A percentile compares a stretch with the other conserved stretches of the same genome.
These are phyloP conservation scores for Thamnophis sirtalis DNA, from an alignment of 2,113 vertebrate genomes.

Conservation along the genomic window DNA sequence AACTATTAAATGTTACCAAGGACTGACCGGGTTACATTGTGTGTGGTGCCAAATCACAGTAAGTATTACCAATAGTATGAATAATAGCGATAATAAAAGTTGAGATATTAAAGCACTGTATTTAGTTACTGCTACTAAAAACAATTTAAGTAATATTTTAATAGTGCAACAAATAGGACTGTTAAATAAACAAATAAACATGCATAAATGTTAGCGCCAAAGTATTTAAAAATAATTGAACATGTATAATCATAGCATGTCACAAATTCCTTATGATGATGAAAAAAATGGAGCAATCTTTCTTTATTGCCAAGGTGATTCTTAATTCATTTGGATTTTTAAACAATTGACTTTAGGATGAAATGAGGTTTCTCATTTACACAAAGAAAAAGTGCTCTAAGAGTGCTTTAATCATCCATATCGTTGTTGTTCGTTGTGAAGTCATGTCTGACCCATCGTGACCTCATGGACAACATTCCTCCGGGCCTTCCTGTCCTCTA, in stretches of 20 bases:
- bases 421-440: no score
- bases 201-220: not conserved
- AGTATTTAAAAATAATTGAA: not conserved
- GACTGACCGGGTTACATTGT: constrained; percentile 90
- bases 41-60: constrained; percentile 98
- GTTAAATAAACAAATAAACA: not conserved
- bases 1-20: constrained; percentile 95
- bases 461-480: no score
- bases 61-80: constrained; percentile 51
- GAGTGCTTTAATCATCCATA: not conserved
- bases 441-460: no score
- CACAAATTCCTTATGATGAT: not conserved
- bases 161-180: not conserved
- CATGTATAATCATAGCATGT: not conserved
- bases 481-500: no score
- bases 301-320: not conserved
- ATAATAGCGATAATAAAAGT: not conserved
- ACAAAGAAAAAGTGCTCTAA: not conserved
- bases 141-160: not conserved
- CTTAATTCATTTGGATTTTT: not conserved
- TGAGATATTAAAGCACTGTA: not conserved
- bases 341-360: not conserved
- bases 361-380: not conserved
- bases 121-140: not conserved
- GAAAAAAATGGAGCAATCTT: not conserved